Evolutionary conservation across 2,797 vertebrate genomes (phyloP).

Genomic region (Graptemys geographica): DNA sequence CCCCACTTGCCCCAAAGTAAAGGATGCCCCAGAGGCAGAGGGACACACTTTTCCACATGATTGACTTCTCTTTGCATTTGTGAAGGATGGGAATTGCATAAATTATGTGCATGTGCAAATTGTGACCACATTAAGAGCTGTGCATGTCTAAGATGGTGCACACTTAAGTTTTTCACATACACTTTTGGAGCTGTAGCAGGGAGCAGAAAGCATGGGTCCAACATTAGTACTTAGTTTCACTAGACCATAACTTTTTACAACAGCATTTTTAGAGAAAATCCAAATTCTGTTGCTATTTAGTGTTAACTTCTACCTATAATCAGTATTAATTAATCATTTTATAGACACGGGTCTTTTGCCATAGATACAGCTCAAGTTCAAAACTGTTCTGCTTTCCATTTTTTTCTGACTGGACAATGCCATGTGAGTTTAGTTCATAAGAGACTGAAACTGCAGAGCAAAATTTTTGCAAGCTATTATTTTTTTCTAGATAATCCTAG

Average conservation of each 20-base stretch:
- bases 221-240: not conserved
- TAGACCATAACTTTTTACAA: not conserved
- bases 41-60: not conserved
- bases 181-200: not conserved
- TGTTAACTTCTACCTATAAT: not conserved
- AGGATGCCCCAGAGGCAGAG: not conserved
- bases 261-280: not conserved
- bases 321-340: not conserved
- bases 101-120: not conserved
- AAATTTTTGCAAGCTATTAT: constrained; percentile 30
- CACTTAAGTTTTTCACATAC: not conserved
- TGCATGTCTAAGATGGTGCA: not conserved
- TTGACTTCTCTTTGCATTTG: not conserved
- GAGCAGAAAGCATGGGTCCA: not conserved
- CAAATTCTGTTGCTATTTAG: not conserved
- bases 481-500: constrained; percentile 50
- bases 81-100: not conserved
- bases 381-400: not conserved
- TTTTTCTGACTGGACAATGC: constrained; percentile 10
- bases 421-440: not conserved
- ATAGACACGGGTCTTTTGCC: not conserved
- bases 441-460: not conserved
- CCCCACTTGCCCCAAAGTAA: not conserved
- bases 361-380: not conserved
- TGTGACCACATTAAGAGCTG: not conserved